Percentiles rank a stretch among this genome's conserved stretches.
These are phyloP conservation scores for Oncorhynchus keta DNA, from an alignment of 2,113 vertebrate genomes.

Conservation along the genomic window DNA sequence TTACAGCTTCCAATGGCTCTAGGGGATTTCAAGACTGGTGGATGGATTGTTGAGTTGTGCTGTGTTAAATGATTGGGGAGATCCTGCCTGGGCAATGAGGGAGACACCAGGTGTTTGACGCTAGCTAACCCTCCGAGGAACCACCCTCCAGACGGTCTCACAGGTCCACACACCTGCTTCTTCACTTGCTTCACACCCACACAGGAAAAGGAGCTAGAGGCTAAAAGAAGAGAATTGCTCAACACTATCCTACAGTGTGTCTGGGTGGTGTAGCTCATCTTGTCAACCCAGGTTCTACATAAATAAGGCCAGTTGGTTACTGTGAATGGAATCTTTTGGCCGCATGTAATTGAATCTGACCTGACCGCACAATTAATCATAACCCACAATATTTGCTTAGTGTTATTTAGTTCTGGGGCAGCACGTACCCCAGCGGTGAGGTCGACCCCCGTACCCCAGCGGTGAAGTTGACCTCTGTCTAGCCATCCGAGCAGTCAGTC, in stretches of 20 bases:
- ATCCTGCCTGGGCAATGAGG: too few relatives aligned
- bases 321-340: constrained; percentile 58
- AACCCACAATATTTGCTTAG: constrained; percentile 73
- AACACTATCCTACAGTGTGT: too few relatives aligned
- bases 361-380: constrained; percentile 63
- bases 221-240: neutral
- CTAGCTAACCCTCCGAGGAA: too few relatives aligned
- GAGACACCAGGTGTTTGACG: too few relatives aligned
- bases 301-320: constrained; percentile 15
- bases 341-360: constrained; percentile 64
- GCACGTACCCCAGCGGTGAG: constrained; percentile 41
- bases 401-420: constrained; percentile 42
- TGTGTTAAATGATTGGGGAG: too few relatives aligned
- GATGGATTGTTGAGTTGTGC: too few relatives aligned
- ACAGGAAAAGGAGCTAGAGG: neutral
- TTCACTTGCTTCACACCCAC: too few relatives aligned
- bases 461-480: constrained; percentile 36
- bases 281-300: constrained; percentile 8
- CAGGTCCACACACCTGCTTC: too few relatives aligned
- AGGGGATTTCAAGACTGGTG: too few relatives aligned
- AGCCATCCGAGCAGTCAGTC: constrained; percentile 45
- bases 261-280: constrained; percentile 21
- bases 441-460: constrained; percentile 31
- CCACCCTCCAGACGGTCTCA: too few relatives aligned
- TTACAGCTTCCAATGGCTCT: too few relatives aligned